These are phyloP conservation scores for Oryzias melastigma DNA, from an alignment of 2,113 vertebrate genomes.

Conservation along the genomic window DNA sequence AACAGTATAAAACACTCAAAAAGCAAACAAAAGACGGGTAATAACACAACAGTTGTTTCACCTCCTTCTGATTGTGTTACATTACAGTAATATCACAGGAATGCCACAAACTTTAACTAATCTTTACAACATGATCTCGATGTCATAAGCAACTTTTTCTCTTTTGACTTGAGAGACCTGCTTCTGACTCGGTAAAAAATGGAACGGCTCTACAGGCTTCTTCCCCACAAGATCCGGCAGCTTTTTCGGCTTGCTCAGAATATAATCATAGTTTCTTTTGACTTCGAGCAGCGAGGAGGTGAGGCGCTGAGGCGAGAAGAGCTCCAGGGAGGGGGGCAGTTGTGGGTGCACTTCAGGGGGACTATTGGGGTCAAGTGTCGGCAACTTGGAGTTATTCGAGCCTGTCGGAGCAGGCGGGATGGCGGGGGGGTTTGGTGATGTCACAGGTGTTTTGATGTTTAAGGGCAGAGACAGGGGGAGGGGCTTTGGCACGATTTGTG, in stretches of 20 bases:
- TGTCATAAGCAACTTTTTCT: slow-evolving; percentile 44
- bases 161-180: background rate
- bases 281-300: slow-evolving; percentile 62
- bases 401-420: background rate
- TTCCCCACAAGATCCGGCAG: background rate
- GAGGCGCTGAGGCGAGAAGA: slow-evolving; percentile 55
- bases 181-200: background rate
- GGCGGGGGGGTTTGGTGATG: background rate
- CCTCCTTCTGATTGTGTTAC: background rate
- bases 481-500: background rate
- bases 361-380: no score
- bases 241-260: slow-evolving; percentile 28
- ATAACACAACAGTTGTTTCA: background rate
- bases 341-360: background rate
- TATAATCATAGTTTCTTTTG: slow-evolving; percentile 56
- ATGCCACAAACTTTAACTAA: background rate
- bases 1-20: background rate
- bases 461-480: background rate
- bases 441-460: background rate
- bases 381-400: no score
- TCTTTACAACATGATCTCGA: slow-evolving; percentile 51
- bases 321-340: slow-evolving; percentile 24
- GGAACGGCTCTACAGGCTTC: background rate
- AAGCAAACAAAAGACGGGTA: background rate
- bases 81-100: background rate